These are phyloP conservation scores for Sturnus vulgaris DNA, from an alignment of 2,113 vertebrate genomes.

Conservation along the genomic window DNA sequence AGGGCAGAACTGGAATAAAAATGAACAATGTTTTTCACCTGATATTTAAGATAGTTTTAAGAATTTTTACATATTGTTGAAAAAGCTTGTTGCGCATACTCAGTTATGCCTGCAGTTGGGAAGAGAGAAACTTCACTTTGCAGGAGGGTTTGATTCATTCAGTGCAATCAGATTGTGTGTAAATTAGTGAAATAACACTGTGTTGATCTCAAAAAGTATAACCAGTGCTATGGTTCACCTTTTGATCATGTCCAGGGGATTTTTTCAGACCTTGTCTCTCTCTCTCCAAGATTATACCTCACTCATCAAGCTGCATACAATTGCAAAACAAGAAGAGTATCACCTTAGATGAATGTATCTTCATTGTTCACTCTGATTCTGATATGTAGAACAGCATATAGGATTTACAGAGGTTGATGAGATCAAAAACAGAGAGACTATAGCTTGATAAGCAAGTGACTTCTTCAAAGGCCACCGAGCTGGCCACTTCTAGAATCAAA, in stretches of 20 bases:
- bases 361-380: background rate
- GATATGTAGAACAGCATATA: background rate
- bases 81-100: background rate
- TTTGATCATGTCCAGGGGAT: background rate
- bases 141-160: background rate
- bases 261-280: background rate
- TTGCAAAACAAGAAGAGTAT: background rate
- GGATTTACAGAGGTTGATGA: background rate
- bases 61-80: background rate
- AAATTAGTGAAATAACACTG: background rate
- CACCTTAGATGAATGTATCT: background rate
- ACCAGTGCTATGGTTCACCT: background rate
- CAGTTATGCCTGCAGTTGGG: background rate
- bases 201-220: background rate
- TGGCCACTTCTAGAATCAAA: background rate
- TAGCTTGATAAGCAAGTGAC: background rate
- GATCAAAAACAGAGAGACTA: background rate
- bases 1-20: background rate
- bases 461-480: background rate
- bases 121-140: background rate
- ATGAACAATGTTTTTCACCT: background rate
- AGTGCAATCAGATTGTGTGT: background rate
- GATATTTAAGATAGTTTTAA: background rate
- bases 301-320: rapidly evolving
- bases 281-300: background rate